phyloP scores from a whole-genome alignment of 2,888 invertebrate species.

The Cataglyphis livida region DNA sequence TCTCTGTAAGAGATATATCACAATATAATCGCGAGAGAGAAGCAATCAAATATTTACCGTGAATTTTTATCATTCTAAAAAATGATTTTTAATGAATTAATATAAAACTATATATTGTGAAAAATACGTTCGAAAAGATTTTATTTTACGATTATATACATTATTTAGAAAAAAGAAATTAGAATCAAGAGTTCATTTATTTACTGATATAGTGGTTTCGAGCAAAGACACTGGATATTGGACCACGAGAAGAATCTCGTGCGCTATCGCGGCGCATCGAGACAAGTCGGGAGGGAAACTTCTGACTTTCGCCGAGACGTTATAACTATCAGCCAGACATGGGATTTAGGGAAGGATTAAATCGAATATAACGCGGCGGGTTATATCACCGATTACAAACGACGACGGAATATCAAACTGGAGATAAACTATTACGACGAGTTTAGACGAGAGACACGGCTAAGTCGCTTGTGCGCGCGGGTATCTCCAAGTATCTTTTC shows the following conservation, averaged over 20 bases:
- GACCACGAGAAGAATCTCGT: conserved; percentile 13
- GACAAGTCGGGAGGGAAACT: background rate
- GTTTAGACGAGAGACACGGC: conserved; percentile 43
- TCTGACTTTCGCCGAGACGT: conserved; percentile 34
- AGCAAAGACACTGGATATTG: background rate
- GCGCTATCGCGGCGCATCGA: background rate
- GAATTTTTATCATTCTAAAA: background rate
- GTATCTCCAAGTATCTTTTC: conserved; percentile 70
- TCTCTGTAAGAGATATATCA: background rate
- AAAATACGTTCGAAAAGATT: background rate
- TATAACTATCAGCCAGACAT: conserved; percentile 39
- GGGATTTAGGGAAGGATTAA: conserved; percentile 52
- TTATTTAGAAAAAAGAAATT: background rate
- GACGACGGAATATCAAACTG: conserved; percentile 70
- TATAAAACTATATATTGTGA: background rate
- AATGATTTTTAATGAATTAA: background rate
- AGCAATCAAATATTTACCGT: background rate
- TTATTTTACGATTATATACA: background rate
- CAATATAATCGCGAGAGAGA: background rate
- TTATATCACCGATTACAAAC: conserved; percentile 47
- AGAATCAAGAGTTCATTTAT: conserved; percentile 3
- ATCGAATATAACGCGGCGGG: conserved; percentile 57
- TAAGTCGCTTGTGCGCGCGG: conserved; percentile 74
- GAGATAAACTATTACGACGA: conserved; percentile 67
- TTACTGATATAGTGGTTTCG: background rate